Evolutionary conservation across 2,113 vertebrate species (phyloP).

Genomic region (Pardalotus punctatus): DNA sequence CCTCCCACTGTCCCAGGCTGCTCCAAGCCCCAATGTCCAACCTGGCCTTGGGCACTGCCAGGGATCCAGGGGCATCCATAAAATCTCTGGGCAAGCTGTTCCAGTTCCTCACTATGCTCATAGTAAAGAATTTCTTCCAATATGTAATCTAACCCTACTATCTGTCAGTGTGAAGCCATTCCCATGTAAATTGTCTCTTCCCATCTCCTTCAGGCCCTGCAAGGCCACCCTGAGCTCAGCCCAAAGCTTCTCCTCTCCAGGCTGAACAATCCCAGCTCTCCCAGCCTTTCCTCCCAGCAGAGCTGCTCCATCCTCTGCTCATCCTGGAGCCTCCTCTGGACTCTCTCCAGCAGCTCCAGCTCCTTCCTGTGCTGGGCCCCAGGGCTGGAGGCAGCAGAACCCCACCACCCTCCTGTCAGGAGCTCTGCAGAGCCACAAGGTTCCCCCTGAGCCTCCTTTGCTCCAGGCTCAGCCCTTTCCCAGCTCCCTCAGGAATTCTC

Average conservation of each 20-base stretch:
- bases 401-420: background rate
- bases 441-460: background rate
- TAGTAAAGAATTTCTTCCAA: background rate
- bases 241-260: background rate
- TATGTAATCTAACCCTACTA: background rate
- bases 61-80: background rate
- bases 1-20: rapidly evolving
- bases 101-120: background rate
- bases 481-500: background rate
- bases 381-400: background rate
- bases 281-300: background rate
- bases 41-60: rapidly evolving
- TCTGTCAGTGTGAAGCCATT: background rate
- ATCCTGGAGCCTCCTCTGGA: background rate
- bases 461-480: background rate
- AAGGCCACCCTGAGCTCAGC: background rate
- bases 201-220: background rate
- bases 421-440: background rate
- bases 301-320: background rate
- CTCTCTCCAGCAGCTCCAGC: background rate
- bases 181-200: background rate
- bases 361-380: background rate
- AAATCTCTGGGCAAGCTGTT: background rate
- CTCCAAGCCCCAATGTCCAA: background rate
- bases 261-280: background rate